These are phyloP conservation scores for Lucifuga dentata DNA, from an alignment of 2,113 vertebrate genomes.

Conservation along the genomic window DNA sequence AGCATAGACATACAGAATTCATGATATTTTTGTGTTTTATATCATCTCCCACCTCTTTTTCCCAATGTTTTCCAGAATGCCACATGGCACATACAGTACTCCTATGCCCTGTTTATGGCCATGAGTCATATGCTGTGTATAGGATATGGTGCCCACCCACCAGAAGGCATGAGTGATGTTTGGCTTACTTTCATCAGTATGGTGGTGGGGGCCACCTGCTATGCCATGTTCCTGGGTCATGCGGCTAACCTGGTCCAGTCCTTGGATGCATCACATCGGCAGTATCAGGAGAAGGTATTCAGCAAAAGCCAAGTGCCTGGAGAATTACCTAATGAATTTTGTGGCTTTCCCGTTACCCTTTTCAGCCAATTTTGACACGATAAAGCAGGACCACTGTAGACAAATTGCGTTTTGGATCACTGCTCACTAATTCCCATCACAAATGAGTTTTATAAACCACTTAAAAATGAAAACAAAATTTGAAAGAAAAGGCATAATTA, in stretches of 20 bases:
- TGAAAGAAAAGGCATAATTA: conserved; percentile 33
- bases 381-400: conserved; percentile 62
- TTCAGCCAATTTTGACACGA: conserved; percentile 65
- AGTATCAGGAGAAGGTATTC: conserved; percentile 97
- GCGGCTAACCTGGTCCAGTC: conserved; percentile 96
- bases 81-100: conserved; percentile 97
- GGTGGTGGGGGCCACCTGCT: conserved; percentile 91
- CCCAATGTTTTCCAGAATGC: conserved; percentile 85
- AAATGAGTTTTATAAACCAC: conserved; percentile 76
- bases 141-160: conserved; percentile 92
- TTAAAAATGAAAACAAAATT: conserved; percentile 33
- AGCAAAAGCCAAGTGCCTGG: conserved; percentile 41
- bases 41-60: not conserved
- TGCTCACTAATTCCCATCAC: conserved; percentile 63
- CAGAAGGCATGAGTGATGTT: conserved; percentile 91
- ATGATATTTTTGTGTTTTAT: not conserved
- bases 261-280: conserved; percentile 92
- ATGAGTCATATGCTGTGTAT: conserved; percentile 88
- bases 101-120: conserved; percentile 91
- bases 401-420: conserved; percentile 62
- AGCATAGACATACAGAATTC: not conserved
- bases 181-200: conserved; percentile 99
- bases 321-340: conserved; percentile 67
- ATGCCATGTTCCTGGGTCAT: conserved; percentile 96
- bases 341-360: conserved; percentile 44